Evolutionary conservation across 2,888 invertebrate genomes (phyloP), one percentile per base, ranked within the genome.

Genomic region (Lithophane socia): DNA sequence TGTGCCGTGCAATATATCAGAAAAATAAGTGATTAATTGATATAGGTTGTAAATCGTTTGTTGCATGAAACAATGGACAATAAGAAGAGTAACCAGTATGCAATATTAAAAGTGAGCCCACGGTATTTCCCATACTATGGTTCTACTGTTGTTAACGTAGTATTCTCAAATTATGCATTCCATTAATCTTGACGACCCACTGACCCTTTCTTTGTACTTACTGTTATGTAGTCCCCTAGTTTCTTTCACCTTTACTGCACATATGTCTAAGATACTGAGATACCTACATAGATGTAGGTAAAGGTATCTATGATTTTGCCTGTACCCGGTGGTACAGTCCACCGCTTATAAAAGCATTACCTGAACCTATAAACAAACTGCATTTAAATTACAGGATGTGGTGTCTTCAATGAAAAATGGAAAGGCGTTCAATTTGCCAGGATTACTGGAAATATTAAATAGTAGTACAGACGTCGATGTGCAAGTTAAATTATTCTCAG

Each of bases 401-500:
- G 68, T 86, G 1, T 54, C 64, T 58, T 76, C 84, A 68, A 84
- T 87, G 56, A 83, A 87, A 69, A 81, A 85, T 77, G 79, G 84
- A 21, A 84, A 85, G 18, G 84, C 86, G 87, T 80, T 79, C 42
- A 90, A 94, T 82, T 75, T 94, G 69, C 77, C 87, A 69, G 82
- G 83, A 67, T 76, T 93, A 42, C 80, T 96, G 70, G 93, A 94
- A 81, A 79, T 93, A 58, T 77, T 95, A 67, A 89, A 90, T 71
- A 87, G 84, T 24, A 91, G 90, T 16, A 83, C 89, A 47, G 92
- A 95, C 69, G 77, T 86, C 13, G 90, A 93, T 65, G 73, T 92
- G 61, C 91, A 93, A 89, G 82, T 91, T 42, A 94, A 93, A 90
- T 67, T 95, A 80, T 92, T 95, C 85, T 92, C 92, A 47, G 86